phyloP scores from a whole-genome alignment of 2,888 invertebrate genomes.

The Crioceris asparagi region DNA sequence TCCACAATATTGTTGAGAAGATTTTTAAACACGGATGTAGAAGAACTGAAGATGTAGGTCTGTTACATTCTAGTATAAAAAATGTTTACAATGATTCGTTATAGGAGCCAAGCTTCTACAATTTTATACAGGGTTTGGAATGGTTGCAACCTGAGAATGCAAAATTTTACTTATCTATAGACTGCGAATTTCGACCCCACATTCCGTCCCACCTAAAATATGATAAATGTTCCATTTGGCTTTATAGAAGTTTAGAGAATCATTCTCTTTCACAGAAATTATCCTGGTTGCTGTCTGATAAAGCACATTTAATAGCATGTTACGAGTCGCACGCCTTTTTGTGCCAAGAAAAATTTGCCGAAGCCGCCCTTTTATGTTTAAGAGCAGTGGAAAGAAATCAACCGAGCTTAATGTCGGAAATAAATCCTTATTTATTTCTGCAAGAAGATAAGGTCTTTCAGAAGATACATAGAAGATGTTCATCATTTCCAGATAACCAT shows the following conservation, averaged over 20 bases:
- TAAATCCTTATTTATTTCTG: constrained; percentile 44
- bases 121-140: constrained; percentile 48
- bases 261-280: constrained; percentile 48
- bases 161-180: constrained; percentile 39
- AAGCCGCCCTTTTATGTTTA: constrained; percentile 51
- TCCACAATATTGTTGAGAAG: constrained; percentile 44
- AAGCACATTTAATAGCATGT: constrained; percentile 47
- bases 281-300: constrained; percentile 51
- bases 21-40: constrained; percentile 48
- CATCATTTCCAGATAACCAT: constrained; percentile 43
- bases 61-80: too few species aligned
- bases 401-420: constrained; percentile 49
- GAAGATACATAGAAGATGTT: constrained; percentile 44
- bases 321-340: constrained; percentile 49
- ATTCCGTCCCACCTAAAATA: constrained; percentile 39
- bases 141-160: constrained; percentile 49
- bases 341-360: constrained; percentile 47
- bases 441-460: constrained; percentile 32
- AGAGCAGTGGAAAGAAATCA: constrained; percentile 54
- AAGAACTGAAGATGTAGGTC: constrained; percentile 14
- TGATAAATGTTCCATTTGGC: constrained; percentile 45
- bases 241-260: constrained; percentile 43
- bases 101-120: constrained; percentile 45
- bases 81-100: constrained; percentile 6
- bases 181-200: constrained; percentile 36